phyloP scores from a whole-genome alignment of 2,797 vertebrate genomes.

The Thaleichthys pacificus region DNA sequence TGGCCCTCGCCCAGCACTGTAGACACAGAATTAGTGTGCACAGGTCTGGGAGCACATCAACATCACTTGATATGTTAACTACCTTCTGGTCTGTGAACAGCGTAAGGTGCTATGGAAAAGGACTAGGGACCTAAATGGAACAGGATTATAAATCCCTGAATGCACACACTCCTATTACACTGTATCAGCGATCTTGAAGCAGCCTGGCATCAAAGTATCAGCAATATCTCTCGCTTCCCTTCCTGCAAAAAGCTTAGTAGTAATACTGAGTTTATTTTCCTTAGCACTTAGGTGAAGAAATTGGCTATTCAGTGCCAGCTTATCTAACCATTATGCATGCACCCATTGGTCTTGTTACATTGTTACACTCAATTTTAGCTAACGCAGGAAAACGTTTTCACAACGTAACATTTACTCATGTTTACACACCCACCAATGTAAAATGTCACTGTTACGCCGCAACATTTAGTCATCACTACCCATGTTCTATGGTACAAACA shows the following conservation, averaged over 20 bases:
- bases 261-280: too few species aligned
- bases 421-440: neutral
- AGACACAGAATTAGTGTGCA: neutral
- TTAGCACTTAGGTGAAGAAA: too few species aligned
- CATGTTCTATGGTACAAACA: neutral
- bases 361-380: too few species aligned
- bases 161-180: constrained; percentile 3
- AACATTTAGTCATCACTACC: neutral
- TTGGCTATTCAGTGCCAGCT: too few species aligned
- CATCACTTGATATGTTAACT: neutral
- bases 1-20: neutral
- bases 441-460: neutral
- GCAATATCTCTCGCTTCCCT: too few species aligned
- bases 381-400: too few species aligned
- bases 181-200: neutral
- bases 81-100: neutral
- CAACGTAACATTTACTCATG: neutral
- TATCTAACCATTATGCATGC: too few species aligned
- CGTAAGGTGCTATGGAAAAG: neutral
- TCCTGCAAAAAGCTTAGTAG: too few species aligned
- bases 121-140: neutral
- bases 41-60: neutral
- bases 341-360: too few species aligned
- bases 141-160: neutral
- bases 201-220: too few species aligned